A percentile compares a stretch with the other conserved stretches of the same genome.
phyloP scores from a whole-genome alignment of 2,797 vertebrate species.

The Ispidina lecontei region DNA sequence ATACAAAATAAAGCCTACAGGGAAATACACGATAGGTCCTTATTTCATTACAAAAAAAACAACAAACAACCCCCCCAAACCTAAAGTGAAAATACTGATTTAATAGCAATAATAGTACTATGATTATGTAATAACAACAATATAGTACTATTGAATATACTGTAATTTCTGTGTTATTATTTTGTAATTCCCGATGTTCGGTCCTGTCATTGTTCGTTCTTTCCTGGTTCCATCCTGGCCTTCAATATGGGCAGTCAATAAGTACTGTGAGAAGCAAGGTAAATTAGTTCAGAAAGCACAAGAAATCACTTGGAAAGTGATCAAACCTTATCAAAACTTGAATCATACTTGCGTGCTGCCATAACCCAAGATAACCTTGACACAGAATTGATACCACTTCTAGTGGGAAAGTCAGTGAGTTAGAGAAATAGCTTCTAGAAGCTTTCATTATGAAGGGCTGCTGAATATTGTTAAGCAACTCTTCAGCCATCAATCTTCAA shows the following conservation, averaged over 20 bases:
- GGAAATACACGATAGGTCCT: neutral
- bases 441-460: neutral
- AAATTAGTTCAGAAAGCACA: neutral
- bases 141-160: neutral
- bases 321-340: neutral
- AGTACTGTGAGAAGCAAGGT: neutral
- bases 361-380: neutral
- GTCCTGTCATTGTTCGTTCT: neutral
- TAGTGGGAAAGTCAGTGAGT: neutral
- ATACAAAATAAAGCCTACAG: neutral
- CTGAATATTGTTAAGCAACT: neutral
- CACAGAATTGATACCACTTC: neutral
- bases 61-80: no score
- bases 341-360: neutral
- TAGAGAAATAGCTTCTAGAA: neutral
- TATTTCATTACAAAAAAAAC: neutral
- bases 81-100: neutral
- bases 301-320: accelerated
- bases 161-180: neutral
- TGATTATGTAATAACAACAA: neutral
- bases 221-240: neutral
- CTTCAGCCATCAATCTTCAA: neutral
- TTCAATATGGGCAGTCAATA: neutral
- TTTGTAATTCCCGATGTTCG: neutral
- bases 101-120: neutral